phyloP scores from a whole-genome alignment of 2,888 invertebrate species.

The Idaea straminata region DNA sequence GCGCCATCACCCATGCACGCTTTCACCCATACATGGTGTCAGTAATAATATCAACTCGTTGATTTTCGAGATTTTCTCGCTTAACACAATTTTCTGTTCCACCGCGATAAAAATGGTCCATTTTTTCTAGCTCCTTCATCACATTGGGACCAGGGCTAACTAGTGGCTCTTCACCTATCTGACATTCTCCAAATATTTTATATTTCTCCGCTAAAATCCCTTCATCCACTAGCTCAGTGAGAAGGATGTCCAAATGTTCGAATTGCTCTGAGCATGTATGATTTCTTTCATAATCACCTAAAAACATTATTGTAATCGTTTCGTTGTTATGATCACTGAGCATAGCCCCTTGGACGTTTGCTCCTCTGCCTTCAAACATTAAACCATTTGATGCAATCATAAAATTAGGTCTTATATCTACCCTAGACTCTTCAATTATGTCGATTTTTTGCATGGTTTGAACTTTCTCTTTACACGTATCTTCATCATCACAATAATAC shows the following conservation, averaged over 20 bases:
- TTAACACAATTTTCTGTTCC: background rate
- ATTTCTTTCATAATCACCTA: conserved; percentile 54
- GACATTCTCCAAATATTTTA: conserved; percentile 53
- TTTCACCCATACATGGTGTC: background rate
- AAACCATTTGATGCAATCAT: conserved; percentile 58
- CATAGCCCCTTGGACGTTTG: conserved; percentile 57
- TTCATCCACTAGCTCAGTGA: conserved; percentile 44
- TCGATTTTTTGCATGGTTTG: conserved; percentile 45
- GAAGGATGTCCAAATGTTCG: conserved; percentile 45
- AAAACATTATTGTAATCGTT: conserved; percentile 58
- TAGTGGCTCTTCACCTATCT: conserved; percentile 19
- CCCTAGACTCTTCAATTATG: conserved; percentile 43
- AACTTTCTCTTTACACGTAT: conserved; percentile 49
- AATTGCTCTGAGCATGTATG: conserved; percentile 44
- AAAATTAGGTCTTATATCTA: conserved; percentile 65
- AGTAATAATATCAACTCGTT: background rate
- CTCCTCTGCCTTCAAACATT: conserved; percentile 66
- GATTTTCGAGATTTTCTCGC: background rate
- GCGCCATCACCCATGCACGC: background rate
- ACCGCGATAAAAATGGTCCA: background rate
- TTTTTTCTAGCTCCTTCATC: background rate
- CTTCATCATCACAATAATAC: conserved; percentile 43
- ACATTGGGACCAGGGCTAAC: background rate
- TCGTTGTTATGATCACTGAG: conserved; percentile 47
- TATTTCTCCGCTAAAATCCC: conserved; percentile 47